These are phyloP conservation scores for Xanthorhoe spadicearia DNA, from an alignment of 2,888 invertebrate species.

Conservation along the genomic window DNA sequence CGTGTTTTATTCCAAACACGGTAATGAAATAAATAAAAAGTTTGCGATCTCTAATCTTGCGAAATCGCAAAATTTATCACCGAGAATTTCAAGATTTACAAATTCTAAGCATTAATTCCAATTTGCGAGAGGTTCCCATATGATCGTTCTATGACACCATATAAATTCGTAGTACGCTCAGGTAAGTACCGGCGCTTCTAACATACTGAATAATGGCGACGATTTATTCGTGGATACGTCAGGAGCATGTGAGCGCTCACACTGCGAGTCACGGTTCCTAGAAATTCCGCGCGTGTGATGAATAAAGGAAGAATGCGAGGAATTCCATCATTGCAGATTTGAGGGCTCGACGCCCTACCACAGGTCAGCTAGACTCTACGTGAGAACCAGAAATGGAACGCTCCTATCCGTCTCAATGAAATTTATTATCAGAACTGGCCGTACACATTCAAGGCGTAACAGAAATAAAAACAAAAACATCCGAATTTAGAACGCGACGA, in stretches of 20 bases:
- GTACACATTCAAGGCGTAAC: slow-evolving; percentile 3
- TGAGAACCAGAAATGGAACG: slow-evolving; percentile 72
- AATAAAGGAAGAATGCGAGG: slow-evolving; percentile 76
- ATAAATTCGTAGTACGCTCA: slow-evolving; percentile 65
- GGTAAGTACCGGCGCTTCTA: slow-evolving; percentile 68
- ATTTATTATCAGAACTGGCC: slow-evolving; percentile 16
- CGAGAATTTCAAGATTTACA: slow-evolving; percentile 45
- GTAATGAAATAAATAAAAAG: slow-evolving; percentile 56
- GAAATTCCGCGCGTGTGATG: slow-evolving; percentile 79
- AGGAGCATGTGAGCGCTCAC: slow-evolving; percentile 68
- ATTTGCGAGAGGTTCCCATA: slow-evolving; percentile 68
- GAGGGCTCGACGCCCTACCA: slow-evolving; percentile 67
- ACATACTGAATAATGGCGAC: slow-evolving; percentile 76
- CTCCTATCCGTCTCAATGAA: slow-evolving; percentile 40
- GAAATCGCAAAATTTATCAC: slow-evolving; percentile 48
- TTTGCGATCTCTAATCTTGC: slow-evolving; percentile 42
- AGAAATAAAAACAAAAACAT: neutral
- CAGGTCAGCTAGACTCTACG: slow-evolving; percentile 50
- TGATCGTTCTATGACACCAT: slow-evolving; percentile 72
- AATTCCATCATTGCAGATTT: slow-evolving; percentile 81
- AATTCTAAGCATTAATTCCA: slow-evolving; percentile 52
- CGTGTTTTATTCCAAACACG: slow-evolving; percentile 62
- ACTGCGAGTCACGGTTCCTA: slow-evolving; percentile 74
- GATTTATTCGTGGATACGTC: slow-evolving; percentile 76
- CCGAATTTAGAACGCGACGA: slow-evolving; percentile 57